These are phyloP conservation scores for Brachyhypopomus gauderio DNA, from an alignment of 2,113 vertebrate genomes.

Conservation along the genomic window DNA sequence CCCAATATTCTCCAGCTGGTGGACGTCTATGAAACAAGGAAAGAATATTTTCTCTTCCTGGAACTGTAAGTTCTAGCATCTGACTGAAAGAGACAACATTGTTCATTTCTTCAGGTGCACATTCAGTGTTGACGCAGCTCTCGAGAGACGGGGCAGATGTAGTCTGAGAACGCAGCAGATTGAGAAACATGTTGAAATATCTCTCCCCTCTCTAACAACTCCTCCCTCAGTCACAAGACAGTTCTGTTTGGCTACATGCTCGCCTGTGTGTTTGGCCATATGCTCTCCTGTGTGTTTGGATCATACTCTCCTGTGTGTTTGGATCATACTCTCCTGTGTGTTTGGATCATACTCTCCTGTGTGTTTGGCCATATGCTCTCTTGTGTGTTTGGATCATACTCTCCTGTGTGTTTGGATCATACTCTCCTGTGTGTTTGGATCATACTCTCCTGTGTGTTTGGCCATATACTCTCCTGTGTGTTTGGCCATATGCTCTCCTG, in stretches of 20 bases:
- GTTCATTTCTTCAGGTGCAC: not conserved
- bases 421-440: slow-evolving; percentile 20
- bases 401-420: too few relatives aligned
- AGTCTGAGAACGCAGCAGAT: slow-evolving; percentile 46
- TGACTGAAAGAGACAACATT: slow-evolving; percentile 6
- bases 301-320: too few relatives aligned
- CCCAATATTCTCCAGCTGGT: slow-evolving; percentile 95
- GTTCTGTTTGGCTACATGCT: not conserved
- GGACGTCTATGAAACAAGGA: slow-evolving; percentile 95
- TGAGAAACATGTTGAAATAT: not conserved
- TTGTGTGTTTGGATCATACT: too few relatives aligned
- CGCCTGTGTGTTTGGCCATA: too few relatives aligned
- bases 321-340: not conserved
- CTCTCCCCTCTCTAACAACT: not conserved
- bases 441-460: too few relatives aligned
- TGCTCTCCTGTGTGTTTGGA: too few relatives aligned
- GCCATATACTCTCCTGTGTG: not conserved
- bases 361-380: too few relatives aligned
- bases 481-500: too few relatives aligned
- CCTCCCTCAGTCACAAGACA: not conserved
- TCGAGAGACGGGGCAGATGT: slow-evolving; percentile 41
- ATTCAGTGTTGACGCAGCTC: not conserved
- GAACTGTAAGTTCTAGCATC: slow-evolving; percentile 87
- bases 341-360: not conserved
- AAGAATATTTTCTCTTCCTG: slow-evolving; percentile 97